A percentile compares a stretch with the other conserved stretches of the same genome.
Evolutionary conservation across 2,888 invertebrate genomes (phyloP).

Genomic region (Heterodera filipjevi): DNA sequence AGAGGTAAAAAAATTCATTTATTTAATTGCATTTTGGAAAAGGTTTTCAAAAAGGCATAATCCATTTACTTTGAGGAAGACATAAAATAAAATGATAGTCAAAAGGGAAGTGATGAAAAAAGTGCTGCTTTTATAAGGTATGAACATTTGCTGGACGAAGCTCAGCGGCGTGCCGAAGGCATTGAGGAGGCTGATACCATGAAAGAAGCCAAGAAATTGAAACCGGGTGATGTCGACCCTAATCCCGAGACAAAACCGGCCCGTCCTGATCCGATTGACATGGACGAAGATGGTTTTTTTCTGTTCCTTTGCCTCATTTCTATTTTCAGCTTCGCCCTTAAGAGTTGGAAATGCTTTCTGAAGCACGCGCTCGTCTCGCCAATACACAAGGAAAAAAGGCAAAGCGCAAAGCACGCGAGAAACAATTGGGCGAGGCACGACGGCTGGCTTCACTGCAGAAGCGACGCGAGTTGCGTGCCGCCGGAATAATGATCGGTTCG

Average conservation of each 20-base stretch:
- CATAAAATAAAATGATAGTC: too few relatives aligned
- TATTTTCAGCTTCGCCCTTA: constrained; percentile 36
- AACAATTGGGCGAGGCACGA: constrained; percentile 94
- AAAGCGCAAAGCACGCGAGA: constrained; percentile 82
- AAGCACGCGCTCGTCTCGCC: constrained; percentile 94
- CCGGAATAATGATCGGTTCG: constrained; percentile 76
- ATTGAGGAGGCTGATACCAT: constrained; percentile 74
- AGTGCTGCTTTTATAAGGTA: constrained; percentile 45
- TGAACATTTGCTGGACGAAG: constrained; percentile 76
- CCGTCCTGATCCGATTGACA: constrained; percentile 96
- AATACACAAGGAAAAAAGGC: constrained; percentile 89
- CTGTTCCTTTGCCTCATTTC: neutral
- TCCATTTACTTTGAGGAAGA: too few relatives aligned
- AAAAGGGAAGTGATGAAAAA: too few relatives aligned
- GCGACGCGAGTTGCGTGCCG: constrained; percentile 92
- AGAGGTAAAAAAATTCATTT: constrained; percentile 72
- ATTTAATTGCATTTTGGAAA: too few relatives aligned
- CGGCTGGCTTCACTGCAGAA: constrained; percentile 94
- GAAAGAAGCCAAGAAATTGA: constrained; percentile 93
- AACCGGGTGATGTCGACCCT: constrained; percentile 98
- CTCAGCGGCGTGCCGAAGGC: constrained; percentile 92
- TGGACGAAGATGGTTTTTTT: constrained; percentile 93
- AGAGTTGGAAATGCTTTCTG: constrained; percentile 98
- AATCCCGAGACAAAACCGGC: constrained; percentile 99
- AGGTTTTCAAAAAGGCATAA: too few relatives aligned